phyloP scores from a whole-genome alignment of 2,888 invertebrate genomes.

The Nymphalis c-album region DNA sequence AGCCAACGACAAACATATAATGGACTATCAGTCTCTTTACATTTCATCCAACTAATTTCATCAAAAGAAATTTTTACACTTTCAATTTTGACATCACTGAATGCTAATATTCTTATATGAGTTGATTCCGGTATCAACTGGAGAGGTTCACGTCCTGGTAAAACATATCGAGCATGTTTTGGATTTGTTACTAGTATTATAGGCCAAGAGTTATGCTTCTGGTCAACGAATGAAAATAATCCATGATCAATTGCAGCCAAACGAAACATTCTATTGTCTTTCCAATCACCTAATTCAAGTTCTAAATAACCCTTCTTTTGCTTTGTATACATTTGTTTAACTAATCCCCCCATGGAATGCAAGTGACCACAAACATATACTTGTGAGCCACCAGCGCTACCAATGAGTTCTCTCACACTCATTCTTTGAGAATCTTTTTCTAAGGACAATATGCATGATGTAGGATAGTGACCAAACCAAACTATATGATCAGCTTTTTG shows the following conservation, averaged over 20 bases:
- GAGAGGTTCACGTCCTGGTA: constrained; percentile 88
- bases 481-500: constrained; percentile 67
- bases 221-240: constrained; percentile 91
- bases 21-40: constrained; percentile 83
- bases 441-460: constrained; percentile 89
- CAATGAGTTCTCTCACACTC: constrained; percentile 81
- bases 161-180: constrained; percentile 88
- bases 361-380: constrained; percentile 95
- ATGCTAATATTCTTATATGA: constrained; percentile 90
- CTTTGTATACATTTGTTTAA: constrained; percentile 92
- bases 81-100: constrained; percentile 85
- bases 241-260: constrained; percentile 94
- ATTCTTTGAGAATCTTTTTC: constrained; percentile 72
- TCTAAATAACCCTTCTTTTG: constrained; percentile 92
- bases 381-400: constrained; percentile 82
- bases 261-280: constrained; percentile 92
- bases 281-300: constrained; percentile 96
- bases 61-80: constrained; percentile 86
- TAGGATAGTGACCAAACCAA: constrained; percentile 95
- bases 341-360: constrained; percentile 89
- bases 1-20: constrained; percentile 88
- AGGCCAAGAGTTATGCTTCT: constrained; percentile 89
- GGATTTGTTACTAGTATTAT: constrained; percentile 93
- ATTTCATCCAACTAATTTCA: constrained; percentile 83
- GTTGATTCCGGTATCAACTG: constrained; percentile 85